phyloP scores from a whole-genome alignment of 2,797 vertebrate species.

The Pseudochaenichthys georgianus region DNA sequence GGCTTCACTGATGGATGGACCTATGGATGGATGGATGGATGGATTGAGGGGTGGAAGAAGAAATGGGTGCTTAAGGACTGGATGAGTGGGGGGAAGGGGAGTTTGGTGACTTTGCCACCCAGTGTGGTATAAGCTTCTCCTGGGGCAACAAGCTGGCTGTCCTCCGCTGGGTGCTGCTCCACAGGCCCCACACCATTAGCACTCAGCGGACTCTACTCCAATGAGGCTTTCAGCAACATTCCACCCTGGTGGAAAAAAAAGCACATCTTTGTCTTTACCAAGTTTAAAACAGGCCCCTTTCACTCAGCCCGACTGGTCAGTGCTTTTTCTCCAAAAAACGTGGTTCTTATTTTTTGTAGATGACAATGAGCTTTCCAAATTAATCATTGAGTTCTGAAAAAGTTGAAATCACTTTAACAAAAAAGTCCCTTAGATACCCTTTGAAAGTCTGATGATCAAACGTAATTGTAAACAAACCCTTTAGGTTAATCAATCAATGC shows the following conservation, averaged over 20 bases:
- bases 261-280: conserved; percentile 22
- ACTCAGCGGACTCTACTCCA: conserved; percentile 32
- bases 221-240: conserved; percentile 45
- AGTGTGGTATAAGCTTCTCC: conserved; percentile 57
- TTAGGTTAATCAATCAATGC: too few relatives aligned
- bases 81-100: conserved; percentile 28
- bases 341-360: too few relatives aligned
- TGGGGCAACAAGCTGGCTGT: conserved; percentile 43
- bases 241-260: conserved; percentile 38
- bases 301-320: background rate
- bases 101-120: conserved; percentile 75
- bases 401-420: background rate
- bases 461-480: too few relatives aligned
- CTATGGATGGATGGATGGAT: conserved; percentile 27
- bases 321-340: too few relatives aligned
- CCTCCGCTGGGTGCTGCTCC: conserved; percentile 46
- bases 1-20: conserved; percentile 67
- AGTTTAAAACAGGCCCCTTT: conserved; percentile 1
- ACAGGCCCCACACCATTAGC: conserved; percentile 41
- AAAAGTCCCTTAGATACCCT: background rate
- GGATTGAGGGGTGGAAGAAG: conserved; percentile 43
- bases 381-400: background rate
- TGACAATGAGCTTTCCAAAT: background rate
- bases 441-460: background rate
- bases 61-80: conserved; percentile 57